Conservation (phyloP, 2,113 vertebrate species). For the Neoarius graeffei region DNA sequence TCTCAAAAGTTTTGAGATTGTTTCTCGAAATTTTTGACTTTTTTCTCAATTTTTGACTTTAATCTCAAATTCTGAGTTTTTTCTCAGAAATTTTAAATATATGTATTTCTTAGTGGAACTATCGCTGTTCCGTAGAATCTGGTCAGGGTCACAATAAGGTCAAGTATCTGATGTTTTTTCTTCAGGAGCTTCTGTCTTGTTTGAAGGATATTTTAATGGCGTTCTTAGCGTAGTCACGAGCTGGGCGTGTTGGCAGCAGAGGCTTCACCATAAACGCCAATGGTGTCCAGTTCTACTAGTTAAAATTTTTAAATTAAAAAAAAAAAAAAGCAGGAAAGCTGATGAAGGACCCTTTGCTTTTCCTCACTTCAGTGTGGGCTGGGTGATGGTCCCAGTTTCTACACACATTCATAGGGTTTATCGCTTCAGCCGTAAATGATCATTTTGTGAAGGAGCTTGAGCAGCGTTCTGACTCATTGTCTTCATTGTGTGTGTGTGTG, state of each 20-base stretch:
- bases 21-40: too few relatives aligned
- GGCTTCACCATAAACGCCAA: not conserved
- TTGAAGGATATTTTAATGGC: too few relatives aligned
- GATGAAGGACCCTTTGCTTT: too few relatives aligned
- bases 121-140: too few relatives aligned
- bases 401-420: not conserved
- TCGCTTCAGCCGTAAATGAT: not conserved
- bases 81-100: too few relatives aligned
- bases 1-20: too few relatives aligned
- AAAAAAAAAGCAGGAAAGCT: not conserved
- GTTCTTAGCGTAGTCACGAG: not conserved
- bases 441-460: not conserved
- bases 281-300: not conserved
- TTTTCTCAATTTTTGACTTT: too few relatives aligned
- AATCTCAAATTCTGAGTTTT: too few relatives aligned
- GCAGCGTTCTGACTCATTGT: not conserved
- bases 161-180: not conserved
- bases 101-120: too few relatives aligned
- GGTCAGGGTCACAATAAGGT: not conserved
- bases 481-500: not conserved
- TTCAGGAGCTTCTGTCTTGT: not conserved
- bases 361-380: not conserved
- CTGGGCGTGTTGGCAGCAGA: not conserved
- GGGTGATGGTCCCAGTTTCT: too few relatives aligned
- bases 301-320: not conserved